Percentiles rank a stretch among this genome's conserved stretches.
phyloP scores from a whole-genome alignment of 2,113 vertebrate genomes.

The Aleadryas rufinucha region DNA sequence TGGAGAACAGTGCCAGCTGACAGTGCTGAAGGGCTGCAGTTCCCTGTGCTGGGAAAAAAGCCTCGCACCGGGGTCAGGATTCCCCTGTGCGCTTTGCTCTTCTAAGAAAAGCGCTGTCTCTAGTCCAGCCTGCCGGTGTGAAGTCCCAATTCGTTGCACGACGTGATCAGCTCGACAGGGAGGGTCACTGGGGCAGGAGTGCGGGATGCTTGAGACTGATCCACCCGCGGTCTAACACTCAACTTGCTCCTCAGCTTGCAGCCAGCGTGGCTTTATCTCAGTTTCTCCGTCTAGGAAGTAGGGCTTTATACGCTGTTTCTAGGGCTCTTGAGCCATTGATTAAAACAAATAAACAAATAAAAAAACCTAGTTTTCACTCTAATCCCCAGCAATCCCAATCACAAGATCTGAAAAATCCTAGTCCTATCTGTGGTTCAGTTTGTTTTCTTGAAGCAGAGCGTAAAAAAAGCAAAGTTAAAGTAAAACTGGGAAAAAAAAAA shows the following conservation, averaged over 20 bases:
- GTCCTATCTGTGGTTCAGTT: neutral
- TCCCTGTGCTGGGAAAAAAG: neutral
- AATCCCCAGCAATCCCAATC: neutral
- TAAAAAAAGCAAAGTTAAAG: neutral
- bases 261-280: neutral
- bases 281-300: neutral
- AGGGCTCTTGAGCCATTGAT: neutral
- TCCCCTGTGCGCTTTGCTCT: accelerated
- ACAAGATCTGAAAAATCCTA: neutral
- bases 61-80: neutral
- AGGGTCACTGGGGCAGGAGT: neutral
- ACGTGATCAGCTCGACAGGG: neutral
- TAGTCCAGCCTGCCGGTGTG: accelerated
- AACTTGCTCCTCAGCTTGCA: neutral
- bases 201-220: neutral
- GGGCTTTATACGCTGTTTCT: neutral
- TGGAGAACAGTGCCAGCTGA: neutral
- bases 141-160: neutral
- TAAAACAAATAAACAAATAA: neutral
- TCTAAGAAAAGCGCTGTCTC: neutral
- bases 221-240: neutral
- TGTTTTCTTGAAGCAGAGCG: neutral
- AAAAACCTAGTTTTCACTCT: neutral
- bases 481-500: neutral
- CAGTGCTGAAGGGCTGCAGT: neutral